Percentiles rank a stretch among this genome's conserved stretches.
Conservation (phyloP, 2,888 invertebrate genomes). For the Arge pagana region DNA sequence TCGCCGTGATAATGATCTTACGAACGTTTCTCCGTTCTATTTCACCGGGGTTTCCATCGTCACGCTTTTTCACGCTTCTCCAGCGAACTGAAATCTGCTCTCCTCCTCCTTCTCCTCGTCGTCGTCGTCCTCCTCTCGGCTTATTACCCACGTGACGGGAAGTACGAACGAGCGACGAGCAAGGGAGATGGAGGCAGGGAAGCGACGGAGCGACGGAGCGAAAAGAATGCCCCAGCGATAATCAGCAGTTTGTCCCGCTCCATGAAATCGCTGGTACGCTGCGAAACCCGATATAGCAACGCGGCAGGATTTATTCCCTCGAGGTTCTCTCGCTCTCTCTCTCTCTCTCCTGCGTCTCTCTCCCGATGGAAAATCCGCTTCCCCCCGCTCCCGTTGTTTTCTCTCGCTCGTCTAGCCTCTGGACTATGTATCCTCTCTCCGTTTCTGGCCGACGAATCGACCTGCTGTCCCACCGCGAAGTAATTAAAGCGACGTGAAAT, state of each 20-base stretch:
- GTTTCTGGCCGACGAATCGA: too few relatives aligned
- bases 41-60: neutral
- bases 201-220: constrained; percentile 19
- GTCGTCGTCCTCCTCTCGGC: neutral
- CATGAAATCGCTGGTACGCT: constrained; percentile 21
- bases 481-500: constrained; percentile 11
- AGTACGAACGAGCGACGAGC: neutral
- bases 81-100: neutral
- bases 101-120: neutral
- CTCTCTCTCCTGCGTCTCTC: too few relatives aligned
- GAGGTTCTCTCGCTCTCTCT: constrained; percentile 8
- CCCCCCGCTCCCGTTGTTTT: neutral
- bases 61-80: neutral
- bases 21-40: neutral
- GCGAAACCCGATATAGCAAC: constrained; percentile 22
- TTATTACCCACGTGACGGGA: neutral
- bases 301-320: constrained; percentile 19
- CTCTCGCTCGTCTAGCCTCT: constrained; percentile 9
- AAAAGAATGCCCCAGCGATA: constrained; percentile 20
- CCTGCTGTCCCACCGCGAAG: too few relatives aligned
- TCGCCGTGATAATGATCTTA: neutral
- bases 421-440: too few relatives aligned
- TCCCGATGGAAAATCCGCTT: too few relatives aligned
- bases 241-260: constrained; percentile 20
- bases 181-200: neutral